Conservation (phyloP, 2,113 vertebrate genomes). For the Erpornis zantholeuca region DNA sequence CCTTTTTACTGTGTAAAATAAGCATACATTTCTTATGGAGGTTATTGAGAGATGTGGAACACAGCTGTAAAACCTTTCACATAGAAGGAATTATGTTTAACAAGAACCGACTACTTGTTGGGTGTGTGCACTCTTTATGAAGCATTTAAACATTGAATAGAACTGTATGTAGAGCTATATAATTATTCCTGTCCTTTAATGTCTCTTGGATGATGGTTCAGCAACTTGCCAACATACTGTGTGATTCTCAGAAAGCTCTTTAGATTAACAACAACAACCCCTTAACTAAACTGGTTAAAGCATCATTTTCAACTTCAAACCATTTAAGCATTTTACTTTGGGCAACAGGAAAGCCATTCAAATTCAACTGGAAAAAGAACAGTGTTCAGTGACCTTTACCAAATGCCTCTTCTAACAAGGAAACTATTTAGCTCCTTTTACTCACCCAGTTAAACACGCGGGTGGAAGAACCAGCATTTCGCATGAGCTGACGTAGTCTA, state of each 20-base stretch:
- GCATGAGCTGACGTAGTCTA: background rate
- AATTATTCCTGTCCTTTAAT: background rate
- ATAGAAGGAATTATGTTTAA: background rate
- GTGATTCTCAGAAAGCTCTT: background rate
- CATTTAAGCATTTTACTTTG: background rate
- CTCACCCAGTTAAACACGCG: background rate
- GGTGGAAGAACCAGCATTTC: background rate
- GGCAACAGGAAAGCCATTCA: conserved; percentile 32
- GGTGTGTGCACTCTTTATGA: background rate
- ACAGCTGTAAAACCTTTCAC: background rate
- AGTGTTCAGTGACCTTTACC: conserved; percentile 42
- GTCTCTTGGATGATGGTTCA: background rate
- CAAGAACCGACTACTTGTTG: background rate
- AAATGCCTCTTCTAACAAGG: conserved; percentile 39
- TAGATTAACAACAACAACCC: background rate
- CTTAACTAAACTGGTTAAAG: background rate
- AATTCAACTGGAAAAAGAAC: conserved; percentile 46
- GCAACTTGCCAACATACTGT: background rate
- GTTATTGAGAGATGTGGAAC: background rate
- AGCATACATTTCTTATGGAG: background rate
- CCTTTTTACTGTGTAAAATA: background rate
- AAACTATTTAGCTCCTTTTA: conserved; percentile 37
- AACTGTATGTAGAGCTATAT: background rate
- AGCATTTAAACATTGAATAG: background rate
- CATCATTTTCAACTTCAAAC: background rate